A percentile compares a stretch with the other conserved stretches of the same genome.
Conservation (phyloP, 2,888 invertebrate genomes). For the Pachydiplax longipennis region DNA sequence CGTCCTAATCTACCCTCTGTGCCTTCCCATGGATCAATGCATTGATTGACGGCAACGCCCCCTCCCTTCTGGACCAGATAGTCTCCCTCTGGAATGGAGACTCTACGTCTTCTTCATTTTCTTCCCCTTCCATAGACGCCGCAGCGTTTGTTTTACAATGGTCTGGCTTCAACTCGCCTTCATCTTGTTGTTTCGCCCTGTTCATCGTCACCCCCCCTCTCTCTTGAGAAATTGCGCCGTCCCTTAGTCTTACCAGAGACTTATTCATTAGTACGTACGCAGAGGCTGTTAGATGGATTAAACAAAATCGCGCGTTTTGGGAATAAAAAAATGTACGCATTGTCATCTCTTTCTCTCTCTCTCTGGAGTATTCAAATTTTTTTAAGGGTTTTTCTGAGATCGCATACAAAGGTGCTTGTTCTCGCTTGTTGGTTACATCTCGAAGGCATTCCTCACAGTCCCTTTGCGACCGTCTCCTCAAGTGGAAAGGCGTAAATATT, state of each 20-base stretch:
- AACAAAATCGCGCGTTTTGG: not conserved
- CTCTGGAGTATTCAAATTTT: not conserved
- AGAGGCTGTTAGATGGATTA: not conserved
- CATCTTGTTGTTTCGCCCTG: not conserved
- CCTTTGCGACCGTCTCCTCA: too few species aligned
- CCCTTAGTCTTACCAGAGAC: not conserved
- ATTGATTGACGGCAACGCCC: constrained; percentile 1
- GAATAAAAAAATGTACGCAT: not conserved
- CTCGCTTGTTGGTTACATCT: not conserved
- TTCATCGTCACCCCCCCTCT: not conserved
- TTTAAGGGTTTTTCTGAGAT: not conserved
- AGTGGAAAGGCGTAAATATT: too few species aligned
- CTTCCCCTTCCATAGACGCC: not conserved
- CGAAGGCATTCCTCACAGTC: not conserved
- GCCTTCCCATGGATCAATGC: constrained; percentile 6
- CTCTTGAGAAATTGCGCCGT: not conserved
- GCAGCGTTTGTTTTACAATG: not conserved
- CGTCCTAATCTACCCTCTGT: not conserved
- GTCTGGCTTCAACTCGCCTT: not conserved
- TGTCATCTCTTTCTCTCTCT: not conserved
- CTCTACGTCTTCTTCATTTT: too few species aligned
- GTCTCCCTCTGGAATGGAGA: not conserved
- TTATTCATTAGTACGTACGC: not conserved
- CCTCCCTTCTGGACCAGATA: not conserved
- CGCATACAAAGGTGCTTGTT: not conserved